phyloP scores from a whole-genome alignment of 2,113 vertebrate genomes.

The Trogon surrucura region DNA sequence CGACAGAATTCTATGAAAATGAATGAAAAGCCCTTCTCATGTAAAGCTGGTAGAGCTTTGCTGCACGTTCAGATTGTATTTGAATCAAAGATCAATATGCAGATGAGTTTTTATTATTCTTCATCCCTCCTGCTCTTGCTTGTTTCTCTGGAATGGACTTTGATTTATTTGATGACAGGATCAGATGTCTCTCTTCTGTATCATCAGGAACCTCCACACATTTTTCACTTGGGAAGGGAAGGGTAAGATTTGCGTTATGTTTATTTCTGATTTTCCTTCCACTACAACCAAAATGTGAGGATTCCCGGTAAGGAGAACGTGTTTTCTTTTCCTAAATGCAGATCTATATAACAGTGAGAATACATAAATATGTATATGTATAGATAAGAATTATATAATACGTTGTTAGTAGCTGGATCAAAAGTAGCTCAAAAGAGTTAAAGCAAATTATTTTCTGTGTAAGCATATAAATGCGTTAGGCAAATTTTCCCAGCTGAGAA shows the following conservation, averaged over 20 bases:
- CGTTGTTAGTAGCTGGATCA: background rate
- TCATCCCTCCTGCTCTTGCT: background rate
- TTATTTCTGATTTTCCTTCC: background rate
- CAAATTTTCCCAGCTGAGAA: background rate
- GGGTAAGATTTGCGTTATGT: background rate
- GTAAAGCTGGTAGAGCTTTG: background rate
- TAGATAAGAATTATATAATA: background rate
- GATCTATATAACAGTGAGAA: background rate
- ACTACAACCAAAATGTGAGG: background rate
- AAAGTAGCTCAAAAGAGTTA: background rate
- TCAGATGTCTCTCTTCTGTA: background rate
- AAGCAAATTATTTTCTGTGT: background rate
- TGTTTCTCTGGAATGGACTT: slow-evolving; percentile 8
- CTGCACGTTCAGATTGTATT: background rate
- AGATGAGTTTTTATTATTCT: background rate
- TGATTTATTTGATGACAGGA: background rate
- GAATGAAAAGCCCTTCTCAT: background rate
- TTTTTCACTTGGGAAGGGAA: background rate
- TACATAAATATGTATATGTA: background rate
- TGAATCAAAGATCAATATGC: background rate
- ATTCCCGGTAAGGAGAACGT: background rate
- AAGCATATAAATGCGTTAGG: background rate
- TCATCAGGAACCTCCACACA: background rate
- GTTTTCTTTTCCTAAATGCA: background rate
- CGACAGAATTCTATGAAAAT: background rate